Conservation (phyloP, 2,888 invertebrate genomes). For the Hyles lineata region DNA sequence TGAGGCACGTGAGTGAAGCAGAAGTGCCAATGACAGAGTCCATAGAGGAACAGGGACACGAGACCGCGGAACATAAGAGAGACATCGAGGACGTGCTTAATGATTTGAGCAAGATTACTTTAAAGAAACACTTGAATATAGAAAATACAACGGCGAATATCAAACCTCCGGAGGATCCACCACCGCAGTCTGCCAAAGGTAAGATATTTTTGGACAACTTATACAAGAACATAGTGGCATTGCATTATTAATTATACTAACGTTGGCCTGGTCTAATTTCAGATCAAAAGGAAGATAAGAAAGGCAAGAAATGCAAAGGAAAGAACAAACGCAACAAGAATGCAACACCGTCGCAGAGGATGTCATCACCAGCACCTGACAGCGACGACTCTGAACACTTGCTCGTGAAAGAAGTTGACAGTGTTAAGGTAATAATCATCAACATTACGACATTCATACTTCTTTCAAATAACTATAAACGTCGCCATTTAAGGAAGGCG, state of each 20-base stretch:
- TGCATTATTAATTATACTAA: no score
- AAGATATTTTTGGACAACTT: constrained; percentile 28
- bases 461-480: background rate
- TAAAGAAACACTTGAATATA: constrained; percentile 76
- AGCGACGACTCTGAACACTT: constrained; percentile 76
- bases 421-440: constrained; percentile 66
- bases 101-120: constrained; percentile 76
- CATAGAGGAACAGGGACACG: constrained; percentile 70
- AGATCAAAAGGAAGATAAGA: constrained; percentile 69
- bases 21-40: constrained; percentile 61
- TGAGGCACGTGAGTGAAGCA: constrained; percentile 70
- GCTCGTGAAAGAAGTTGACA: constrained; percentile 74
- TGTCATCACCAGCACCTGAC: constrained; percentile 59
- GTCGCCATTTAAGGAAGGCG: no score
- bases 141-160: constrained; percentile 81
- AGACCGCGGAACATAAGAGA: constrained; percentile 64
- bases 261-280: constrained; percentile 26
- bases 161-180: constrained; percentile 69
- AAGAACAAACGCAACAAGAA: constrained; percentile 67
- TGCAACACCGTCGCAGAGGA: constrained; percentile 42
- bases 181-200: constrained; percentile 61
- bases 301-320: constrained; percentile 67
- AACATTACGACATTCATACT: background rate
- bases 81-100: constrained; percentile 79
- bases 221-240: no score